Percentiles rank a stretch among this genome's conserved stretches.
phyloP scores from a whole-genome alignment of 2,113 vertebrate species.

The Cyrtonyx montezumae region DNA sequence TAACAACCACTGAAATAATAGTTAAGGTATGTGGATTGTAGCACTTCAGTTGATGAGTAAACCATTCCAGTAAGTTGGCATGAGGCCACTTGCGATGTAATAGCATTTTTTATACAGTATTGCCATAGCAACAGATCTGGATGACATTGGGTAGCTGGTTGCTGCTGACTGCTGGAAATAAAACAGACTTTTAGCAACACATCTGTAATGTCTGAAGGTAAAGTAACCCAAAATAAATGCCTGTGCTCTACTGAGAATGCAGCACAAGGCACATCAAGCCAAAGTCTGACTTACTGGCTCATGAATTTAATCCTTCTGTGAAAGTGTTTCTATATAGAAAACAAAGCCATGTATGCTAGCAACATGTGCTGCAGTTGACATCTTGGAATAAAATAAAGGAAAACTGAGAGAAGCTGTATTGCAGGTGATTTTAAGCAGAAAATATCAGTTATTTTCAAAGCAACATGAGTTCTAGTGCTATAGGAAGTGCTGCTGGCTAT shows the following conservation, averaged over 20 bases:
- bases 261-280: conserved; percentile 3
- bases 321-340: not conserved
- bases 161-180: conserved; percentile 62
- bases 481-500: not conserved
- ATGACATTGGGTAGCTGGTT: conserved; percentile 55
- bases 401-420: not conserved
- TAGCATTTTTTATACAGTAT: conserved; percentile 40
- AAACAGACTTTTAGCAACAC: conserved; percentile 63
- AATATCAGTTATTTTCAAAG: not conserved
- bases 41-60: conserved; percentile 56
- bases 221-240: conserved; percentile 57
- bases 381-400: not conserved
- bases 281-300: conserved; percentile 41
- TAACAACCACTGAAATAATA: conserved; percentile 55
- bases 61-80: conserved; percentile 42
- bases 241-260: conserved; percentile 7
- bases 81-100: conserved; percentile 3
- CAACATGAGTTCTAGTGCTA: not conserved
- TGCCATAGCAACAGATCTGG: conserved; percentile 60
- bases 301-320: conserved; percentile 7
- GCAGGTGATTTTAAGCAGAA: not conserved
- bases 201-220: conserved; percentile 68
- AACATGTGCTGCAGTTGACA: not conserved
- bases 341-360: not conserved
- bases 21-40: conserved; percentile 33